phyloP scores from a whole-genome alignment of 37 sponge, comb jelly and placozoan species.

The Chondrilla cf. caribensis region DNA sequence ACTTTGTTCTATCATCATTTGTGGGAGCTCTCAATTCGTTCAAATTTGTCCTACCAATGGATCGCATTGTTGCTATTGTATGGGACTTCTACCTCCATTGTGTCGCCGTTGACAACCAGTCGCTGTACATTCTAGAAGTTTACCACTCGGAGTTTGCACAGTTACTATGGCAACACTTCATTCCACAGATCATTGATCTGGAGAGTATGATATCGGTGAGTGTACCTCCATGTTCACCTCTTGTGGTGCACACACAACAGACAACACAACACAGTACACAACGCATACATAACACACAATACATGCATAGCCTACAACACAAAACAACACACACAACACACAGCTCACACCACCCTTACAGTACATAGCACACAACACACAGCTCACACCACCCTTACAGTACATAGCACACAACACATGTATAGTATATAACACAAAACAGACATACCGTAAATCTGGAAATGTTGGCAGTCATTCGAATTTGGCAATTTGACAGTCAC shows the following conservation, averaged over 20 bases:
- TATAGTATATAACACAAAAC: no score
- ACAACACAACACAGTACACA: neutral
- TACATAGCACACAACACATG: no score
- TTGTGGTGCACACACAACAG: neutral
- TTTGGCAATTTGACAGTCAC: no score
- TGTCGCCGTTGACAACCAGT: slow-evolving; percentile 33
- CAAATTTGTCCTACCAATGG: neutral
- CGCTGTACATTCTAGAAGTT: slow-evolving; percentile 44
- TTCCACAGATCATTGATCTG: slow-evolving; percentile 58
- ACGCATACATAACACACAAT: no score
- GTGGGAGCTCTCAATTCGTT: neutral
- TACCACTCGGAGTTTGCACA: slow-evolving; percentile 55
- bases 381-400: no score
- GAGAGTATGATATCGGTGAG: slow-evolving; percentile 69
- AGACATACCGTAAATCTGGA: no score
- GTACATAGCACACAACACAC: no score
- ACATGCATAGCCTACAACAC: no score
- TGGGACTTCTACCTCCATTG: slow-evolving; percentile 59
- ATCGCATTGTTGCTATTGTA: slow-evolving; percentile 13
- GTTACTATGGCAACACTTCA: slow-evolving; percentile 67
- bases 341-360: no score
- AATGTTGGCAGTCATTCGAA: no score
- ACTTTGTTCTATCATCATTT: neutral
- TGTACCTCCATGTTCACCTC: neutral
- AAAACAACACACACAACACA: no score